phyloP scores from a whole-genome alignment of 2,888 invertebrate species.

The Beris chalybata region DNA sequence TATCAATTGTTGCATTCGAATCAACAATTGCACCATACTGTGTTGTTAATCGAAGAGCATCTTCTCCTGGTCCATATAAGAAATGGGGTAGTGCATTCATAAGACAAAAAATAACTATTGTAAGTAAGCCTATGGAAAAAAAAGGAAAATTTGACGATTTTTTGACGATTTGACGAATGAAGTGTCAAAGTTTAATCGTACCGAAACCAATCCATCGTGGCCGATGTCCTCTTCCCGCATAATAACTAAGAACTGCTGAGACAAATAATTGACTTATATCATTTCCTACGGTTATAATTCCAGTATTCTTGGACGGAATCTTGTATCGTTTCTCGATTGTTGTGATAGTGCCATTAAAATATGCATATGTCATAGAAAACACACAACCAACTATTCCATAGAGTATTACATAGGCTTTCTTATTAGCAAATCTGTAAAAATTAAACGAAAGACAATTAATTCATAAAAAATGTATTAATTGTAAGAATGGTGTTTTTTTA shows the following conservation, averaged over 20 bases:
- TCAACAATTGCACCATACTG: conserved; percentile 60
- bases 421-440: conserved; percentile 54
- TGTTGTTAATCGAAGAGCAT: conserved; percentile 64
- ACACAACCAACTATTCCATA: conserved; percentile 70
- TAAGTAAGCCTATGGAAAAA: conserved; percentile 55
- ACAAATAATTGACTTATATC: conserved; percentile 72
- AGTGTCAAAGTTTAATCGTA: conserved; percentile 37
- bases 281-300: conserved; percentile 72
- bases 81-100: conserved; percentile 70
- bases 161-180: not conserved
- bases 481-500: conserved; percentile 3
- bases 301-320: conserved; percentile 71
- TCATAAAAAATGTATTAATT: not conserved
- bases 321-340: conserved; percentile 74
- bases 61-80: conserved; percentile 69
- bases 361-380: conserved; percentile 69
- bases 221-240: conserved; percentile 70
- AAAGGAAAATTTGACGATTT: not conserved
- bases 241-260: conserved; percentile 68
- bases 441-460: not conserved
- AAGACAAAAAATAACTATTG: conserved; percentile 67
- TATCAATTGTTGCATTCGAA: conserved; percentile 55
- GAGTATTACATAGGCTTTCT: conserved; percentile 59
- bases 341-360: conserved; percentile 74
- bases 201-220: conserved; percentile 72